phyloP scores from a whole-genome alignment of 2,888 invertebrate genomes.

The Oasisia sp. region DNA sequence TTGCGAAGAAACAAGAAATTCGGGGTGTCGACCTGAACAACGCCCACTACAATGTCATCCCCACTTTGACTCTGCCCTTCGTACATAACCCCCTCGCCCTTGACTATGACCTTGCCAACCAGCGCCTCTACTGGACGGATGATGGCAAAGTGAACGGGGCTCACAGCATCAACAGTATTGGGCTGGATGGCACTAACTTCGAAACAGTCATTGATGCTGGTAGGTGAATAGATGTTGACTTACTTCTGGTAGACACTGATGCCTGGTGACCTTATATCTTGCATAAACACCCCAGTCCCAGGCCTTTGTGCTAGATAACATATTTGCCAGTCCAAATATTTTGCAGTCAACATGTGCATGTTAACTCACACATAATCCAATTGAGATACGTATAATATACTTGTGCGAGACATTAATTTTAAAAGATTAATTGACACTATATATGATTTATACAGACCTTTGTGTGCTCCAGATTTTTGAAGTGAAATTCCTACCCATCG shows the following conservation, averaged over 20 bases:
- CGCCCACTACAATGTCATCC: conserved; percentile 82
- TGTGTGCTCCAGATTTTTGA: no score
- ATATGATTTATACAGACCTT: no score
- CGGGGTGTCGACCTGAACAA: conserved; percentile 83
- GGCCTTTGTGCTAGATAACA: no score
- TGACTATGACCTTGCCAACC: conserved; percentile 71
- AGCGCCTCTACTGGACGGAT: conserved; percentile 83
- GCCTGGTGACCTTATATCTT: neutral
- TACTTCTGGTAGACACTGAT: neutral
- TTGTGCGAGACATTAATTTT: no score
- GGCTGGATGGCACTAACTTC: conserved; percentile 76
- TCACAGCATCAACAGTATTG: conserved; percentile 74
- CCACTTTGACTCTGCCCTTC: conserved; percentile 80
- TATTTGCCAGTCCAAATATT: no score
- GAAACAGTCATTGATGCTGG: conserved; percentile 81
- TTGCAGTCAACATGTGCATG: no score
- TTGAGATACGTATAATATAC: no score
- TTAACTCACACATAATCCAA: no score
- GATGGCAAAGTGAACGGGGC: conserved; percentile 73
- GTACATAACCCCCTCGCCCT: conserved; percentile 78
- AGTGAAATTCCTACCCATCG: no score
- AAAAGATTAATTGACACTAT: no score
- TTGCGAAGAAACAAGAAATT: conserved; percentile 73
- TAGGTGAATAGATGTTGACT: neutral
- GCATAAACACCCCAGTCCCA: no score